Conservation (phyloP, 2,888 invertebrate genomes). For the Rhingia campestris region DNA sequence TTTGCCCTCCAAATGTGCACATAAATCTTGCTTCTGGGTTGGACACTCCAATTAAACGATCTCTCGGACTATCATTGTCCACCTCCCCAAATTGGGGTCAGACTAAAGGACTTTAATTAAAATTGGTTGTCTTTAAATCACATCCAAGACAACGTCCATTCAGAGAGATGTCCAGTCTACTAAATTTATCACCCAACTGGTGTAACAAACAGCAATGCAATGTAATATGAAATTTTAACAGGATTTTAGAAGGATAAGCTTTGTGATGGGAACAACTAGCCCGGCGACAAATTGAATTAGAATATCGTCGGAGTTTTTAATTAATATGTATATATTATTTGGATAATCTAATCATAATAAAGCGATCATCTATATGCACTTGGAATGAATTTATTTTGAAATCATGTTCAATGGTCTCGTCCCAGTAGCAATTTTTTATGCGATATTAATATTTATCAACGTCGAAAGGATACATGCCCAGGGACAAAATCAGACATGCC, state of each 20-base stretch:
- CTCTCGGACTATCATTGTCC: slow-evolving; percentile 6
- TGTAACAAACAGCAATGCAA: slow-evolving; percentile 32
- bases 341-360: too few species aligned
- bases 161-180: slow-evolving; percentile 23
- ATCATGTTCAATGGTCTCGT: too few species aligned
- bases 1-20: slow-evolving; percentile 1
- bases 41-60: slow-evolving; percentile 45
- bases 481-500: not conserved
- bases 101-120: slow-evolving; percentile 56
- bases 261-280: not conserved
- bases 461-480: too few species aligned
- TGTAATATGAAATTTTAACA: not conserved
- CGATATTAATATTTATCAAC: too few species aligned
- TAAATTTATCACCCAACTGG: slow-evolving; percentile 54
- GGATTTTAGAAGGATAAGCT: not conserved
- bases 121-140: slow-evolving; percentile 58
- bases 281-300: not conserved
- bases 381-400: too few species aligned
- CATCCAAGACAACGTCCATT: slow-evolving; percentile 44
- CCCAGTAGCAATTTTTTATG: too few species aligned
- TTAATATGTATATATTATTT: not conserved
- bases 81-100: slow-evolving; percentile 11
- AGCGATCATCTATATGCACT: too few species aligned
- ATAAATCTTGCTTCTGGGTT: slow-evolving; percentile 35
- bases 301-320: not conserved